Conservation (phyloP, 1,140 invertebrate genomes). For the Limonius californicus region DNA sequence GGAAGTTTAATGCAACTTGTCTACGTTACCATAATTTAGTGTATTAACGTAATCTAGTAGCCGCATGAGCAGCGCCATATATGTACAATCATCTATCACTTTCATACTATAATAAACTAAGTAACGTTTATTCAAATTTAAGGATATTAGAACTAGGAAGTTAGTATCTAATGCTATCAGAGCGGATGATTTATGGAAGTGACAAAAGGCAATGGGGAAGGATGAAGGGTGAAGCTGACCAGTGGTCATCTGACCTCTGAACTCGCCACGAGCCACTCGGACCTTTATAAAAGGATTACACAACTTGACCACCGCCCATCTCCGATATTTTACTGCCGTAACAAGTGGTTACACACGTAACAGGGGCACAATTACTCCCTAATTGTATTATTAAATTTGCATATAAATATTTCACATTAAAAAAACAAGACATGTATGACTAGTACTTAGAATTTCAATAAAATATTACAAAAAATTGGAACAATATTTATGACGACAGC, state of each 20-base stretch:
- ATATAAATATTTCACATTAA: background rate
- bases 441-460: too few relatives aligned
- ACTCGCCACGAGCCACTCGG: constrained; percentile 20
- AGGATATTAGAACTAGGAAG: constrained; percentile 9
- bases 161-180: background rate
- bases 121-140: constrained; percentile 5
- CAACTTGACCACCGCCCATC: constrained; percentile 11
- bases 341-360: constrained; percentile 9
- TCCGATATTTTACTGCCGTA: constrained; percentile 8
- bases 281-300: constrained; percentile 23
- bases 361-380: background rate
- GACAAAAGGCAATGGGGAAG: constrained; percentile 15
- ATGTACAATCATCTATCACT: constrained; percentile 4
- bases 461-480: too few relatives aligned
- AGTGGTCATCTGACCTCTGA: constrained; percentile 20
- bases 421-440: too few relatives aligned
- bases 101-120: constrained; percentile 12
- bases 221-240: constrained; percentile 20
- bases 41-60: background rate
- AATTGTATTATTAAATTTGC: background rate
- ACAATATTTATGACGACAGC: too few relatives aligned
- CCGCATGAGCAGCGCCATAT: background rate
- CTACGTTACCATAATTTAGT: too few relatives aligned
- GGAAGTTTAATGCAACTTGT: too few relatives aligned
- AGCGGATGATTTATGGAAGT: constrained; percentile 8